Evolutionary conservation across 2,113 vertebrate species (phyloP).

Genomic region (Ceyx margarethae): DNA sequence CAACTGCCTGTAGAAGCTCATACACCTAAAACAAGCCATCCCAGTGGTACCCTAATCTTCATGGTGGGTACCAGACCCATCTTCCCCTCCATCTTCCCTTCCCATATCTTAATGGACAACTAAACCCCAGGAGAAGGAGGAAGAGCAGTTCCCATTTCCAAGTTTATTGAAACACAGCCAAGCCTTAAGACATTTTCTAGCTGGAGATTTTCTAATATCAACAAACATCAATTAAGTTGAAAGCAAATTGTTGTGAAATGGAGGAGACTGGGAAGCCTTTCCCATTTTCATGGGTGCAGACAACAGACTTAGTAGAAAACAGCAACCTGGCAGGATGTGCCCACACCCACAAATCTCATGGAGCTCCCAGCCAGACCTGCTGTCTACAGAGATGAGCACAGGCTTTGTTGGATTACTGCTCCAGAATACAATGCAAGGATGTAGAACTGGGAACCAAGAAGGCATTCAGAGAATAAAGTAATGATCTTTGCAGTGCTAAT

Average conservation of each 20-base stretch:
- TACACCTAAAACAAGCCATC: background rate
- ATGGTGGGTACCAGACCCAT: background rate
- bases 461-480: background rate
- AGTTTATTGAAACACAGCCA: background rate
- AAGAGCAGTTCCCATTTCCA: background rate
- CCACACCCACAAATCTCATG: fast-evolving
- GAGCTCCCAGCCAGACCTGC: background rate
- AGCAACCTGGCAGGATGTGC: background rate
- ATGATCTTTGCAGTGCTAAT: background rate
- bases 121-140: background rate
- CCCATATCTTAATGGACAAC: background rate
- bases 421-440: background rate
- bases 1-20: background rate
- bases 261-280: background rate
- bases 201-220: background rate
- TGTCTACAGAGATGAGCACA: background rate
- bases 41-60: background rate
- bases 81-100: background rate
- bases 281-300: background rate
- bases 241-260: background rate
- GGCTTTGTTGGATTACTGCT: background rate
- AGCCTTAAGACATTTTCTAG: background rate
- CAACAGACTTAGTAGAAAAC: background rate
- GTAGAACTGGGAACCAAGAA: background rate
- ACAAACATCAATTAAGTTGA: background rate